These are phyloP conservation scores for Eleginops maclovinus DNA, from an alignment of 2,113 vertebrate species.

Conservation along the genomic window DNA sequence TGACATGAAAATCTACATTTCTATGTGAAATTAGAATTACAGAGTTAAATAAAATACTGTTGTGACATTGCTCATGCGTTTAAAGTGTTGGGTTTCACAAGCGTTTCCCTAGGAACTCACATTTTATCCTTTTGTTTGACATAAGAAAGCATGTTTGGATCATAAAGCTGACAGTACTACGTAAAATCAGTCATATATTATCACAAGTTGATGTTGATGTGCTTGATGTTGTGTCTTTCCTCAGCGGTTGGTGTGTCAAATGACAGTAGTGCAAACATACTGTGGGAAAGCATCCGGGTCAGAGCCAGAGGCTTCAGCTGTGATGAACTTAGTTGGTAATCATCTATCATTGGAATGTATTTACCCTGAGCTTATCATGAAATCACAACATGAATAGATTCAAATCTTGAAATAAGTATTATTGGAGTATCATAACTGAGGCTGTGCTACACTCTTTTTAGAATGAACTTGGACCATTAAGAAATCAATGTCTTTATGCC, in stretches of 20 bases:
- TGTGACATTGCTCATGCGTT: neutral
- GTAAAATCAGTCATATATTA: neutral
- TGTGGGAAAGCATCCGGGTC: constrained; percentile 80
- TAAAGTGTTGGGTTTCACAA: neutral
- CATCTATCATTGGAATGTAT: neutral
- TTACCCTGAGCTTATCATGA: neutral
- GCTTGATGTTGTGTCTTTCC: neutral
- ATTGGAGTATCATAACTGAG: neutral
- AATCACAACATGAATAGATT: neutral
- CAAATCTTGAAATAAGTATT: too few species aligned
- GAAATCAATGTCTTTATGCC: neutral
- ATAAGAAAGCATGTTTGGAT: neutral
- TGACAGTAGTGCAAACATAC: constrained; percentile 75
- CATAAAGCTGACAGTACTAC: neutral
- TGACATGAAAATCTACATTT: neutral
- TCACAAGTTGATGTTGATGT: neutral
- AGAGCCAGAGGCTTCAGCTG: constrained; percentile 81
- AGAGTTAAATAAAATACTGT: neutral
- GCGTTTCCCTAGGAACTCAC: neutral
- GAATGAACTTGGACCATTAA: neutral
- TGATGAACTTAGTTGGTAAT: constrained; percentile 74
- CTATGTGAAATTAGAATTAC: neutral
- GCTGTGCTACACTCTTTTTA: too few species aligned
- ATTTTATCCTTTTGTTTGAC: neutral
- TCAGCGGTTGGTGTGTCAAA: constrained; percentile 75